Conservation (phyloP, 1,140 invertebrate species). For the Sinella curviseta region DNA sequence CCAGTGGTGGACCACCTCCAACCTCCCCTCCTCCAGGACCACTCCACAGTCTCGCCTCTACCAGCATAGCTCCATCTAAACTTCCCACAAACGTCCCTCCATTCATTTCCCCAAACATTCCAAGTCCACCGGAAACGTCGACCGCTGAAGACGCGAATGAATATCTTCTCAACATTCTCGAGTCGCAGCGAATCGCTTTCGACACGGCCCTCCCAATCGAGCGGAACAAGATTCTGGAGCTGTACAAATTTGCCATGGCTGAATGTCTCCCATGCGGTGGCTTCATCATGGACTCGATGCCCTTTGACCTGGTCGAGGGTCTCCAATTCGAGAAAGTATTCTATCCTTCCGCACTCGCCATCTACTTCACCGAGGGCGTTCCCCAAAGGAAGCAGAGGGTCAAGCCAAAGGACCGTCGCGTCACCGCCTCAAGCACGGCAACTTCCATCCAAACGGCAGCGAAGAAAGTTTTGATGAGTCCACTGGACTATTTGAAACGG, state of each 20-base stretch:
- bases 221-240: constrained; percentile 32
- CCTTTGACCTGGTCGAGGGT: constrained; percentile 28
- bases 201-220: background rate
- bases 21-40: background rate
- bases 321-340: constrained; percentile 28
- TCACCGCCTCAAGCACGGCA: background rate
- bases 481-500: background rate
- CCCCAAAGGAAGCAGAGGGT: constrained; percentile 12
- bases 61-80: constrained; percentile 1
- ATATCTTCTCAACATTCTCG: background rate
- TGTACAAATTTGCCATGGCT: constrained; percentile 41
- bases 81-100: background rate
- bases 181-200: background rate
- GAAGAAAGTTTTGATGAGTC: background rate
- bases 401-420: background rate
- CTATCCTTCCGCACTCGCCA: constrained; percentile 28
- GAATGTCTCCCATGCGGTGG: constrained; percentile 33
- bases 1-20: background rate
- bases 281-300: constrained; percentile 33
- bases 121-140: background rate
- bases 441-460: background rate
- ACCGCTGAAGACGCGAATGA: background rate
- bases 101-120: background rate
- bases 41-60: background rate
- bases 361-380: constrained; percentile 29